Evolutionary conservation across 1,140 invertebrate genomes (phyloP), one percentile per base, ranked within the genome.

Genomic region (Zaprionus capensis): DNA sequence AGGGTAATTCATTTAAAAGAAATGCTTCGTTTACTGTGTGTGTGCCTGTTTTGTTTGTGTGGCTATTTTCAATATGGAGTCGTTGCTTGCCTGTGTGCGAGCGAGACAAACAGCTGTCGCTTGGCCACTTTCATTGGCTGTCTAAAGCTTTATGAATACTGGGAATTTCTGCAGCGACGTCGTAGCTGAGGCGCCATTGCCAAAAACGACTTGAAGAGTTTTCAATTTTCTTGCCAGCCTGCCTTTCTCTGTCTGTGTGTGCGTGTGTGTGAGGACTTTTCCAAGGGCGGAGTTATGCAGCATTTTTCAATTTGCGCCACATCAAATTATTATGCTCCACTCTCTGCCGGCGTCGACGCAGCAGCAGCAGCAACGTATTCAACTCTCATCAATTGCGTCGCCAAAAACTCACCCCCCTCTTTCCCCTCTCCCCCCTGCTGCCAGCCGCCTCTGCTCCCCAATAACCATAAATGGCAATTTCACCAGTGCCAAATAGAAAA

Each of bases 261-360:
- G 51, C 46, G 36, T 63, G 55, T 63, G 55, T 67, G 64, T 20
- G 55, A 17, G 65, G 49, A 82, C 36, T 91, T 86, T 81, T 90
- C 77, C 86, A 86, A 75, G 91, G 91, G 91, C 91, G 91, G 91
- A 92, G 91, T 91, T 91, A 86, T 91, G 85, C 82, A 77, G 76
- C 80, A 85, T 91, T 91, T 91, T 91, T 91, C 90, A 91, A 91
- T 91, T 91, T 91, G 72, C 77, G 61, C 75, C 82, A 81, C 90
- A 91, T 91, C 86, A 91, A 91, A 91, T 90, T 91, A 91, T 91
- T 90, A 88, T 91, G 66, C 76, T 72, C 41, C 49, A 51, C 80
- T 77, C 41, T 59, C 65, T 59, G 71, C 72, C 55, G n/a, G 67
- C 68, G 58, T 55, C 46, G 64, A 51, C 36, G 74, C 71, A 26